Percentiles rank a stretch among this genome's conserved stretches.
These are phyloP conservation scores for Emydocephalus ijimae DNA, from an alignment of 2,113 vertebrate genomes.

Conservation along the genomic window DNA sequence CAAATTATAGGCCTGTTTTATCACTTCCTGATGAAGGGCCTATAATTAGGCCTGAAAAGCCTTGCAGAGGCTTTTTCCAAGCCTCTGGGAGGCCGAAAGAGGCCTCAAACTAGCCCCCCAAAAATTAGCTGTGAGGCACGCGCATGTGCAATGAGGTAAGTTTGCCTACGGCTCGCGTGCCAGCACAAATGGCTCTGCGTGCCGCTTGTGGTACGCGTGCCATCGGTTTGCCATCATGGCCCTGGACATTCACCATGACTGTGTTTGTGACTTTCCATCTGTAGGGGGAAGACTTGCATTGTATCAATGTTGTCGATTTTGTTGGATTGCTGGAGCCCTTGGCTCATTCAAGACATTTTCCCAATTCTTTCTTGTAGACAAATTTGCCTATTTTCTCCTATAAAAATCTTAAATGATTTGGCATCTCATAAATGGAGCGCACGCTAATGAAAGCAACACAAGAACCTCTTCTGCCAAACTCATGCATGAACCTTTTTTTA, in stretches of 20 bases:
- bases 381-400: slow-evolving; percentile 23
- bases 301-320: not conserved
- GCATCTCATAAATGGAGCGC: slow-evolving; percentile 19
- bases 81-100: no score
- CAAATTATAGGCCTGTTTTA: no score
- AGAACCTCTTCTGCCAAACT: slow-evolving; percentile 23
- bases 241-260: not conserved
- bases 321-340: slow-evolving; percentile 6
- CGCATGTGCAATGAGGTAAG: no score
- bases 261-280: not conserved
- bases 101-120: no score
- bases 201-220: no score
- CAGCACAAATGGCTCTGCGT: no score
- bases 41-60: no score
- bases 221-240: no score
- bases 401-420: slow-evolving; percentile 29
- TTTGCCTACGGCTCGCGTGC: no score
- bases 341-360: not conserved
- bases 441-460: slow-evolving; percentile 12
- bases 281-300: slow-evolving; percentile 22
- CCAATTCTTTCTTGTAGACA: not conserved
- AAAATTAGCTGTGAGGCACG: no score
- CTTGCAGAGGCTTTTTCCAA: no score
- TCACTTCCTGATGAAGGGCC: no score
- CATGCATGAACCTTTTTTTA: slow-evolving; percentile 31